Conservation (phyloP, 2,113 vertebrate genomes). For the Crotophaga sulcirostris region DNA sequence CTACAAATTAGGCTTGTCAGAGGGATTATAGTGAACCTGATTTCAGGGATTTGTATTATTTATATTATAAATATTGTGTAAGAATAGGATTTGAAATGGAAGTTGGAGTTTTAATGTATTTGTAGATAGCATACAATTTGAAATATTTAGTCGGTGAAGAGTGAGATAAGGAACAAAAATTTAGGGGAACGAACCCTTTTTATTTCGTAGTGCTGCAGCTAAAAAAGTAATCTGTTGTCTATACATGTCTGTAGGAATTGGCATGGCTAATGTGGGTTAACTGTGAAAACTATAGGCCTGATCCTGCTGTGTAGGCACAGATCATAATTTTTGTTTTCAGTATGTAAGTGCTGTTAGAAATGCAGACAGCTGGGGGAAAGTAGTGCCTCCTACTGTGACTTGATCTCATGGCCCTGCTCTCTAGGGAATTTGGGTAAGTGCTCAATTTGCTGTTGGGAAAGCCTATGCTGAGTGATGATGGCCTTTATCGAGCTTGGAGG, state of each 20-base stretch:
- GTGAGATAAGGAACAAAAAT: background rate
- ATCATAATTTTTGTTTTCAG: background rate
- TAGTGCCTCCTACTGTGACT: background rate
- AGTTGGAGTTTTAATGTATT: background rate
- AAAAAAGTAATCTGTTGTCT: background rate
- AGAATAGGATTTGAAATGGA: background rate
- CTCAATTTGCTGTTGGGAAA: background rate
- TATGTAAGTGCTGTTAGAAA: background rate
- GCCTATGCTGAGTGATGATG: background rate
- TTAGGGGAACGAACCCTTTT: background rate
- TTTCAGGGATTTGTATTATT: background rate
- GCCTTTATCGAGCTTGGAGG: background rate
- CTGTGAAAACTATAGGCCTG: background rate
- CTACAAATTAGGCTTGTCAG: background rate
- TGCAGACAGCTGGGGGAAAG: background rate
- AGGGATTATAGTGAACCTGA: background rate
- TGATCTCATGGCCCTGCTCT: background rate
- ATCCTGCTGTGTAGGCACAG: background rate
- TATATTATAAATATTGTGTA: background rate
- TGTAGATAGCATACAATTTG: background rate
- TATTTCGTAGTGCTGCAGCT: background rate
- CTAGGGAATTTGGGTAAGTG: background rate
- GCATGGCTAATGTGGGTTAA: no score
- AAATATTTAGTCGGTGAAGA: background rate
- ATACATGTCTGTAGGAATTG: background rate